Evolutionary conservation across 1,140 invertebrate genomes (phyloP), one percentile per base, ranked within the genome.

Genomic region (Philotrypesis tridentata): DNA sequence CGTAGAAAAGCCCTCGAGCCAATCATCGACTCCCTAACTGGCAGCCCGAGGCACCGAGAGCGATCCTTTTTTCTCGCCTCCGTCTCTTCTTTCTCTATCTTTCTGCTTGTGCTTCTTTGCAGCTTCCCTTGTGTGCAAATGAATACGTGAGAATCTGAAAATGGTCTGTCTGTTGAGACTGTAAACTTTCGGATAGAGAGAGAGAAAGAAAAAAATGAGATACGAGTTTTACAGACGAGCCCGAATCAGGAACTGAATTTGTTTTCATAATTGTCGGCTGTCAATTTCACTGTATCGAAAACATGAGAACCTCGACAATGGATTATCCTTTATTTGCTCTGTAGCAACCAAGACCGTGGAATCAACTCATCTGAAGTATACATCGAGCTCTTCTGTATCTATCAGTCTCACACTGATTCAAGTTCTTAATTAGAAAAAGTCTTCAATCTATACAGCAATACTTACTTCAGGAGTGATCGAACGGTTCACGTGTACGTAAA

Each of bases 1-100:
- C 73, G 77, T 74, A 83, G 76, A 79, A 74, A 83, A 79, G 77
- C 82, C 82, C 82, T 83, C 72, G 82, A 83, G 72, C 82, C 82
- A 79, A 83, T 83, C 77, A 83, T 83, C 72, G 77, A 68, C 48
- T 83, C 63, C 72, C 65, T 82, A 82, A 82, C 81, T 74, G 81
- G 75, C 65, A 31, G 67, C 33, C 80, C 68, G 21, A 70, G 60
- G 40, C 43, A 31, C 25, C 27, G 29, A 60, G 67, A 63, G 48
- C 37, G 79, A 81, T 75, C 74, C 65, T 70, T 76, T 70, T 75
- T 70, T 29, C 70, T 81, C 60, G 55, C 61, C 55, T 40, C 43
- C 40, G 71, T n/a, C 55, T n/a, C n/a, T n/a, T n/a, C n/a, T n/a
- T n/a, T n/a, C n/a, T n/a, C n/a, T n/a, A n/a, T n/a, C n/a, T n/a